Base-by-base conservation (phyloP, 2,888 invertebrate species). In the Phoronis australis region DNA sequence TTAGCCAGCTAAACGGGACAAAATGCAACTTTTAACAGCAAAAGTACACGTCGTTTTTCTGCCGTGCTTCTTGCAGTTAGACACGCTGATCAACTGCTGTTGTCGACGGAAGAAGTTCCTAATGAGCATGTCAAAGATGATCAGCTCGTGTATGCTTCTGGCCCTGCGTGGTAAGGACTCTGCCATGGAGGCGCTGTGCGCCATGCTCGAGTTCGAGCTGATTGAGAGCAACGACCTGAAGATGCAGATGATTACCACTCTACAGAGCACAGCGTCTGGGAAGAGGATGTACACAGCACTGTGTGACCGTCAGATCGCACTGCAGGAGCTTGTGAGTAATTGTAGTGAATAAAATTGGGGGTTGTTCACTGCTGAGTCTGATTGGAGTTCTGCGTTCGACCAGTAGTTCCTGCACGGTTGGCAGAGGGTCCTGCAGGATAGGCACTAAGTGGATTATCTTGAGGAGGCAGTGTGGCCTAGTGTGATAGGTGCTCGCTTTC, bases 161-260 rank as follows among this genome's bases (percentile, higher is more conserved):
- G 87, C 87, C 1, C 79, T 88, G 54, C 80, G 86, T 51, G 87
- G 84, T 66, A 73, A 75, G 57, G 63, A 69, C 82, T 71, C 75
- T 37, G 73, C 77, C 24, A 74, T 78, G 68, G 75, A 77, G 65
- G 83, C 84, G 0, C 78, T 88, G 46, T 87, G 87, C 74, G 80
- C 86, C 43, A 85, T 88, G 83, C 78, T 88, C 54, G 88, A 89
- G 75, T 84, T 87, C 84, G 84, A 87, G 65, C 80, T 87, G 24
- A 72, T 84, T 22, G 79, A 82, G 26, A 81, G 80, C 52, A 63
- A 70, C 54, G 82, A 82, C 60, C 72, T 79, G 53, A 76, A 77
- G 59, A 76, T 86, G 58, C 87, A 87, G 78, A 84, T 86, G 52
- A 85, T 86, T 40, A 86, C 86, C 26, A 84, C 87, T 1, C 79